Evolutionary conservation across 2,888 invertebrate species (phyloP).

Genomic region (Plutella xylostella): DNA sequence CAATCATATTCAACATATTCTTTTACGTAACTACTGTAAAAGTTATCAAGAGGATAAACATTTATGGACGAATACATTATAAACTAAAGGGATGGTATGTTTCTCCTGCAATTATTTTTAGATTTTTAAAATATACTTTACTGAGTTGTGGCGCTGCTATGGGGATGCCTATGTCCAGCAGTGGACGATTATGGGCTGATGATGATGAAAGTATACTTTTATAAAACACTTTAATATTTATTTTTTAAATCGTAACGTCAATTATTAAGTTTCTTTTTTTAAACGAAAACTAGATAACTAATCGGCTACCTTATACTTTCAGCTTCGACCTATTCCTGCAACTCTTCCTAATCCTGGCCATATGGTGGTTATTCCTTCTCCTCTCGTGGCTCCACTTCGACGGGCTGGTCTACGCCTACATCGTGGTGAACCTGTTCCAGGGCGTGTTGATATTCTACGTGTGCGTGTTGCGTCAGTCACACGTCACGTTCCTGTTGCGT

Average conservation of each 20-base stretch:
- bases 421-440: slow-evolving; percentile 81
- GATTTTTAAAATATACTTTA: no score
- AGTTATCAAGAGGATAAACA: slow-evolving; percentile 82
- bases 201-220: no score
- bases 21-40: slow-evolving; percentile 84
- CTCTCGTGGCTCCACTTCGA: slow-evolving; percentile 82
- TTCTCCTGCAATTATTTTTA: slow-evolving; percentile 3
- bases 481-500: slow-evolving; percentile 81
- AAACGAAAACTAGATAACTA: no score
- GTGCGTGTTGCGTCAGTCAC: slow-evolving; percentile 81
- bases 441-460: slow-evolving; percentile 81
- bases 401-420: slow-evolving; percentile 78
- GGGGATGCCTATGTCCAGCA: no score
- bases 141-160: no score
- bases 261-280: no score
- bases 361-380: slow-evolving; percentile 81
- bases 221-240: no score
- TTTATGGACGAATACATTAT: slow-evolving; percentile 88
- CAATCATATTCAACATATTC: slow-evolving; percentile 81
- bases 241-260: no score
- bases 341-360: slow-evolving; percentile 79
- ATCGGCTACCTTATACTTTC: slow-evolving; percentile 29
- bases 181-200: no score
- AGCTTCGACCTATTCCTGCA: slow-evolving; percentile 85
- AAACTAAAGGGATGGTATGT: slow-evolving; percentile 85